phyloP scores from a whole-genome alignment of 1,140 invertebrate species.

The Drosophila subpulchrella region DNA sequence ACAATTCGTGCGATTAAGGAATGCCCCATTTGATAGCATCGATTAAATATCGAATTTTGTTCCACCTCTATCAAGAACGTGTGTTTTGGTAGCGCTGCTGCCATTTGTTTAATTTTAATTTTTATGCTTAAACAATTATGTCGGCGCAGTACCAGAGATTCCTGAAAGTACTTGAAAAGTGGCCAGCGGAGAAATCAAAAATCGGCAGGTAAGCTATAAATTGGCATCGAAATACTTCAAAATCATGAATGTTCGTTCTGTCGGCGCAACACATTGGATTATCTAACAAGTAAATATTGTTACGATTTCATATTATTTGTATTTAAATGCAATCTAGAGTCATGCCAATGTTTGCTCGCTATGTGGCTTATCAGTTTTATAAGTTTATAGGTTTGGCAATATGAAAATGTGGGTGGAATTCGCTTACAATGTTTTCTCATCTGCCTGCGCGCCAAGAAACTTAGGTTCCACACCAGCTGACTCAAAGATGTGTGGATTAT shows the following conservation, averaged over 20 bases:
- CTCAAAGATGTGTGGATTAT: not conserved
- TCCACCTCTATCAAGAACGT: slow-evolving; percentile 1
- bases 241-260: slow-evolving; percentile 58
- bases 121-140: slow-evolving; percentile 77
- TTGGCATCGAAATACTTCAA: slow-evolving; percentile 1
- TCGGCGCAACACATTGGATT: slow-evolving; percentile 40
- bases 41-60: not conserved
- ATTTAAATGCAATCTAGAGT: not conserved
- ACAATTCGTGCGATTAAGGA: too few species aligned
- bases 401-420: not conserved
- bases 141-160: slow-evolving; percentile 90
- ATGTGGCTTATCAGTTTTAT: not conserved
- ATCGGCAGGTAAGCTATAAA: slow-evolving; percentile 87
- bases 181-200: slow-evolving; percentile 91
- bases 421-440: not conserved
- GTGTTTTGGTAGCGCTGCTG: slow-evolving; percentile 17
- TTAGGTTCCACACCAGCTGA: slow-evolving; percentile 21
- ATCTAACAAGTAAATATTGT: slow-evolving; percentile 61
- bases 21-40: not conserved
- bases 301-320: not conserved
- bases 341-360: not conserved
- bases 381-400: not conserved
- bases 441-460: slow-evolving; percentile 8
- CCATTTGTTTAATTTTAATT: slow-evolving; percentile 18
- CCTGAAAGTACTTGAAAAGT: slow-evolving; percentile 90